Conservation (phyloP, 2,888 invertebrate species). For the Caenorhabditis sp. region DNA sequence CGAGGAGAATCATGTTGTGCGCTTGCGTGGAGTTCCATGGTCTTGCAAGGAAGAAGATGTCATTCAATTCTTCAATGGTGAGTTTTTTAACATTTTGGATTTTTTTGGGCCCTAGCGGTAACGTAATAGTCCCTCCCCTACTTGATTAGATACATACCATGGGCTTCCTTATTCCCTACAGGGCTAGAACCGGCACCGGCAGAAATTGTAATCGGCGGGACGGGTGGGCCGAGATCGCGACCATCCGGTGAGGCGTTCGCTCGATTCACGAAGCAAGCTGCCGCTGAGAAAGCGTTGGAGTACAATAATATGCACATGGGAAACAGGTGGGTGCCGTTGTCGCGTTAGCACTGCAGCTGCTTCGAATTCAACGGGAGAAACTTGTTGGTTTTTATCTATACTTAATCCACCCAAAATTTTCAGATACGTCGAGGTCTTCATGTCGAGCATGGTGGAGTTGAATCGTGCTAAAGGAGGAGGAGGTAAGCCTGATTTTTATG, state of each 20-base stretch:
- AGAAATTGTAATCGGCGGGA: constrained; percentile 80
- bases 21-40: constrained; percentile 79
- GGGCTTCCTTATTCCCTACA: constrained; percentile 51
- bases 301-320: constrained; percentile 80
- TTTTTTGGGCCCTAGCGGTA: background rate
- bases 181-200: constrained; percentile 75
- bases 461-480: constrained; percentile 60
- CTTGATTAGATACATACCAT: background rate
- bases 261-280: constrained; percentile 73
- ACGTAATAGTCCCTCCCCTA: background rate
- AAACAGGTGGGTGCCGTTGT: constrained; percentile 76
- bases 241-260: constrained; percentile 81
- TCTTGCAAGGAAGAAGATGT: constrained; percentile 75
- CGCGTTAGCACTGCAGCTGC: background rate
- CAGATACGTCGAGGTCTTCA: constrained; percentile 81
- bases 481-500: constrained; percentile 13
- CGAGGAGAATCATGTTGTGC: constrained; percentile 62
- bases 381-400: background rate
- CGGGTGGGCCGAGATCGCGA: constrained; percentile 75
- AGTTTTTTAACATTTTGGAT: background rate
- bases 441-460: constrained; percentile 66
- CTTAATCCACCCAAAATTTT: background rate
- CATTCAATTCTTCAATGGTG: constrained; percentile 76
- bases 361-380: no score
- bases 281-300: constrained; percentile 77